Conservation (phyloP, 1,140 invertebrate genomes). For the Pectinophora gossypiella region DNA sequence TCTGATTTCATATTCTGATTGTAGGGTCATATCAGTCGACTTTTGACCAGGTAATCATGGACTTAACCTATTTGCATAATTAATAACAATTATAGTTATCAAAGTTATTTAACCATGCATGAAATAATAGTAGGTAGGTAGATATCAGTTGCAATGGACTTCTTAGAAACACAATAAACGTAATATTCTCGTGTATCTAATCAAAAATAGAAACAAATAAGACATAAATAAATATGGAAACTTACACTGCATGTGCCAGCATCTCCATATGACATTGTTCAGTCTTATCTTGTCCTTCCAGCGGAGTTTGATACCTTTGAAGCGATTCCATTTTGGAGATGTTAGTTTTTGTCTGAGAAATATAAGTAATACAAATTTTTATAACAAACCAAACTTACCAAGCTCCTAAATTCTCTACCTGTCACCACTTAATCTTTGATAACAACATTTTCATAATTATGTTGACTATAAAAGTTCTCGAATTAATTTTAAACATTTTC, state of each 20-base stretch:
- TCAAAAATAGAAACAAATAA: not conserved
- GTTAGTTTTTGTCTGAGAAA: conserved; percentile 95
- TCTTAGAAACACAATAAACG: too few relatives aligned
- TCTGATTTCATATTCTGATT: too few relatives aligned
- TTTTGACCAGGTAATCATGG: not conserved
- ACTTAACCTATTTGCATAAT: too few relatives aligned
- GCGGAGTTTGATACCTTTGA: conserved; percentile 96
- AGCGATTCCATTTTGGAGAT: conserved; percentile 99
- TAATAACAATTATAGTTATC: conserved; percentile 1
- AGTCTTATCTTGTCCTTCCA: conserved; percentile 99
- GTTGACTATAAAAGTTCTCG: conserved; percentile 51
- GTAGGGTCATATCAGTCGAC: not conserved
- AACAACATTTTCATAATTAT: conserved; percentile 37
- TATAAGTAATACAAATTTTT: conserved; percentile 28
- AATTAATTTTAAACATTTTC: conserved; percentile 49
- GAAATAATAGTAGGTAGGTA: too few relatives aligned
- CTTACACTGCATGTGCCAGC: conserved; percentile 99
- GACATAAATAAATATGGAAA: conserved; percentile 29
- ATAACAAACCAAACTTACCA: conserved; percentile 39
- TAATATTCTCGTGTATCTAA: not conserved
- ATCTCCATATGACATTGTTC: conserved; percentile 99
- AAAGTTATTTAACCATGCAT: too few relatives aligned
- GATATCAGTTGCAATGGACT: too few relatives aligned
- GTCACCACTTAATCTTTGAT: conserved; percentile 50
- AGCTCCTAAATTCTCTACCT: conserved; percentile 23